Evolutionary conservation across 1,140 invertebrate genomes (phyloP), one percentile per base, ranked within the genome.

Genomic region (Aphelenchoides fujianensis): DNA sequence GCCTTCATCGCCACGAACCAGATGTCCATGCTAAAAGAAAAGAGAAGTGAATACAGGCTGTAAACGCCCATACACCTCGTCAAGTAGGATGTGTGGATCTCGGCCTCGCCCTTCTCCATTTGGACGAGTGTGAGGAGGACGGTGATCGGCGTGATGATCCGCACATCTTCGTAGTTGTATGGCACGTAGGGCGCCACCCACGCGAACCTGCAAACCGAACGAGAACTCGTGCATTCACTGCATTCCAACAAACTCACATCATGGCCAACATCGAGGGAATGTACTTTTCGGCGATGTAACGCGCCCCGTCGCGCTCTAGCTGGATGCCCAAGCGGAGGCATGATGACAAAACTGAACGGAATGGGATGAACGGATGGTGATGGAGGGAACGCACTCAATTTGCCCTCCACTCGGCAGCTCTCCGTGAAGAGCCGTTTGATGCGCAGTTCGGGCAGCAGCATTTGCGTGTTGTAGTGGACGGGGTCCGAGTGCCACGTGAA

Each of bases 141-240:
- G 9, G 81, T 83, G 52, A 83, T 83, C 1, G 81, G 81, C 5
- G 81, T 83, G 31, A 83, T 77, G 61, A 83, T 83, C n/a, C 81
- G 66, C 7, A 83, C 81, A 34, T 83, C 81, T 74, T 83, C 81
- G 66, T 83, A 83, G 54, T 83, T 78, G 61, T 84, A 82, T 3
- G 82, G 82, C 0, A 84, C 82, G 55, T 83, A 83, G 7, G 83
- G 81, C 1, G 81, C 81, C 35, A 83, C 81, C 81, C 81, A 82
- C 2, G 83, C 79, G 69, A 82, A 82, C 27, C 41, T 48, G 41
- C 41, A 48, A 9, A 59, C 41, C n/a, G n/a, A n/a, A n/a, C n/a
- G n/a, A n/a, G n/a, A n/a, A n/a, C n/a, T n/a, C n/a, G n/a, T n/a
- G n/a, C n/a, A n/a, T n/a, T n/a, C n/a, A n/a, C n/a, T n/a, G n/a